These are phyloP conservation scores for Hydrocynus forskahlii DNA, from an alignment of 2,797 vertebrate genomes.

Conservation along the genomic window DNA sequence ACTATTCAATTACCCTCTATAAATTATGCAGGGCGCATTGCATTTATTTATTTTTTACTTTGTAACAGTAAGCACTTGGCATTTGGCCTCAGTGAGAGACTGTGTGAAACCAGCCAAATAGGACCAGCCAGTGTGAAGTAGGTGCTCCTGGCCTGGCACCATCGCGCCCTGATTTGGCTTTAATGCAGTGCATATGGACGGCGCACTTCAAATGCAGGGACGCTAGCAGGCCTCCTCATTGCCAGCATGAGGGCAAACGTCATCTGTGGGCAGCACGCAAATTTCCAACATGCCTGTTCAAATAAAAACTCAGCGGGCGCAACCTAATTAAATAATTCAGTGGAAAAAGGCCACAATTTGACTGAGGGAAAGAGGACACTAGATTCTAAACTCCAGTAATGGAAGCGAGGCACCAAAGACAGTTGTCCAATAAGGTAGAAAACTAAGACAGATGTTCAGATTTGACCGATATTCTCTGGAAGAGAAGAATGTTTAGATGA, in stretches of 20 bases:
- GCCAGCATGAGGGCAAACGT: constrained; percentile 16
- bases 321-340: constrained; percentile 39
- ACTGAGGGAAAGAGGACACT: constrained; percentile 26
- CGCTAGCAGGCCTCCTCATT: not conserved
- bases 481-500: too few relatives aligned
- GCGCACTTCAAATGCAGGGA: constrained; percentile 27
- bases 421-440: not conserved
- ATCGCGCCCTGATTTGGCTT: constrained; percentile 23
- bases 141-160: not conserved
- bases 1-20: constrained; percentile 12
- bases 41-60: constrained; percentile 11
- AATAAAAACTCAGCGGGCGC: constrained; percentile 20
- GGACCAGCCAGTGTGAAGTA: constrained; percentile 1
- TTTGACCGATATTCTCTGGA: too few relatives aligned
- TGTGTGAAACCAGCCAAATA: not conserved
- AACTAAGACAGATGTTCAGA: not conserved
- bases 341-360: constrained; percentile 10
- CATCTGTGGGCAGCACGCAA: not conserved
- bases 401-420: not conserved
- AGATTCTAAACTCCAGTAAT: not conserved
- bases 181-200: constrained; percentile 27
- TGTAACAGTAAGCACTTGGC: not conserved
- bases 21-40: constrained; percentile 26
- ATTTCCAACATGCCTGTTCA: not conserved
- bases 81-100: not conserved